Base-by-base conservation (phyloP, 2,888 invertebrate genomes). In the Myopa tessellatipennis region DNA sequence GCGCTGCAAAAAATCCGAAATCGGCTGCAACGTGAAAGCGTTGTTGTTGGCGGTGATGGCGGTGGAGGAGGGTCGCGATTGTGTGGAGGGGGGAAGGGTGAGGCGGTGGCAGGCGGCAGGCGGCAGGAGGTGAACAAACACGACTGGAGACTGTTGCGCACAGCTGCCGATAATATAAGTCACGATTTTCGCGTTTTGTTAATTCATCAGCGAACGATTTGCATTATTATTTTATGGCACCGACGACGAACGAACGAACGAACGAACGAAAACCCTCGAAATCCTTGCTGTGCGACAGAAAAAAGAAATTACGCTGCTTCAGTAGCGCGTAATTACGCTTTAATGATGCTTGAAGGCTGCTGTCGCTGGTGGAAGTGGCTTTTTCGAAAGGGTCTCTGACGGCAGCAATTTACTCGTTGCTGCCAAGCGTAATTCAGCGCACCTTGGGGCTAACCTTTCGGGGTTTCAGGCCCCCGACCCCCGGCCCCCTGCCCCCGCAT, bases 181-280 rank as follows among this genome's bases (percentile, higher is more conserved):
- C 81, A 81, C 81, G 81, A 81, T 81, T 81, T 81, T 38, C 50
- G 81, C 81, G 79, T 81, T 75, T 81, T 81, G 79, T 81, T 81
- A 81, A 81, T 81, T 81, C 81, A 81, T 81, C 81, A 81, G 77
- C 79, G 78, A 81, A 81, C 79, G 80, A 80, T 81, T 81, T 81
- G 79, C 81, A 81, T 80, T 80, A 78, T 76, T 78, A 77, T 45
- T 45, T 45, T 45, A 45, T 70, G 74, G 77, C 45, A 79, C 70
- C 40, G 58, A 58, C 73, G 38, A 38, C 67, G 50, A 58, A 14
- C 1, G 58, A 45, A 34, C 65, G 63, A 61, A 14, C 58, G 5
- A 61, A 38, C 50, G 38, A 60, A 36, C 60, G 26, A 34, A 55
- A 58, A 55, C 72, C 72, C 73, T 61, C 14, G 61, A 61, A 73